A percentile compares a stretch with the other conserved stretches of the same genome.
Evolutionary conservation across 2,797 vertebrate species (phyloP).

Genomic region (Agapornis canus): DNA sequence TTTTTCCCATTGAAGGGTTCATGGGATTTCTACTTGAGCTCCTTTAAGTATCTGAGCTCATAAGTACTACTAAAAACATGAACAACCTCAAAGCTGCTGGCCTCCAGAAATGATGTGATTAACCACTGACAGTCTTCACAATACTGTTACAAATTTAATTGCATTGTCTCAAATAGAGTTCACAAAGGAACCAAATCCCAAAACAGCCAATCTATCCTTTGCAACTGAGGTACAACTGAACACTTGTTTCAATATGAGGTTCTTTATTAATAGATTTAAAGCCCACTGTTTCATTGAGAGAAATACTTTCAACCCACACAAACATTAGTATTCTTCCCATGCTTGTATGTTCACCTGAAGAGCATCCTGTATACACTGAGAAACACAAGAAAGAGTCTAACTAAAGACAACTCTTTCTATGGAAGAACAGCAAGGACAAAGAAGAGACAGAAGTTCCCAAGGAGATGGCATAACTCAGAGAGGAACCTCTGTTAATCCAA

Average conservation of each 20-base stretch:
- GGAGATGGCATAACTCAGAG: constrained; percentile 52
- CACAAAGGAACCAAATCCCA: background rate
- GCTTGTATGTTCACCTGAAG: background rate
- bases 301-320: background rate
- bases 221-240: background rate
- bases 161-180: background rate
- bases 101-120: background rate
- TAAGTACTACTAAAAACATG: background rate
- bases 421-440: constrained; percentile 24
- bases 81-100: background rate
- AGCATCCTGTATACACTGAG: background rate
- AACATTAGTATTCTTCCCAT: background rate
- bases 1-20: background rate
- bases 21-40: background rate
- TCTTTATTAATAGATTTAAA: background rate
- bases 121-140: background rate
- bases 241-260: background rate
- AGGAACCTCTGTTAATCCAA: constrained; percentile 17
- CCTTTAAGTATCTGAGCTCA: background rate
- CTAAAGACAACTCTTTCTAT: background rate
- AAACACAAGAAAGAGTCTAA: background rate
- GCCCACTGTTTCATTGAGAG: background rate
- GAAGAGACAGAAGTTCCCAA: constrained; percentile 24
- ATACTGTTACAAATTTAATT: background rate
- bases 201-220: background rate